These are phyloP conservation scores for Allobates femoralis DNA, from an alignment of 2,797 vertebrate genomes.

Conservation along the genomic window DNA sequence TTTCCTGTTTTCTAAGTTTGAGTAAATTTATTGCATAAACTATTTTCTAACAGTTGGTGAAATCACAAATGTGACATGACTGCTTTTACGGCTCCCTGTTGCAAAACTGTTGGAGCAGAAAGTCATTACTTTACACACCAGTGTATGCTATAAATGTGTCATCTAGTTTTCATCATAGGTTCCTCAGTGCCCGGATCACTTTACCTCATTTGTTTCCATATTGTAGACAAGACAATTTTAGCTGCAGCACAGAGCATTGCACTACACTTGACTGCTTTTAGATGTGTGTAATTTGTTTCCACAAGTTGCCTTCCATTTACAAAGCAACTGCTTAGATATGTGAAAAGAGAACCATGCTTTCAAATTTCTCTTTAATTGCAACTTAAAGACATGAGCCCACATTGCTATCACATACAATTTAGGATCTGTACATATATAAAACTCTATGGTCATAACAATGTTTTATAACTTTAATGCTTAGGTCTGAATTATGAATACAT, in stretches of 20 bases:
- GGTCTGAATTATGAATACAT: neutral
- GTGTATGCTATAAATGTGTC: constrained; percentile 22
- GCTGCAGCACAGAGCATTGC: neutral
- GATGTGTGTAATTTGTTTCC: constrained; percentile 19
- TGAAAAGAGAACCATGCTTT: neutral
- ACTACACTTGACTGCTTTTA: constrained; percentile 15
- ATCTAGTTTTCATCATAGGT: constrained; percentile 31
- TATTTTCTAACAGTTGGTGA: constrained; percentile 8
- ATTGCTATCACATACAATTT: neutral
- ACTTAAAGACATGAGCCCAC: neutral
- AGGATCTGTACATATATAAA: neutral
- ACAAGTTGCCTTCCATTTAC: neutral
- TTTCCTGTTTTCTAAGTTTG: neutral
- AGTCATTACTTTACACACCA: constrained; percentile 22
- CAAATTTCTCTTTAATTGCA: neutral
- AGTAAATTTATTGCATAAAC: constrained; percentile 12
- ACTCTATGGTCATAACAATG: neutral
- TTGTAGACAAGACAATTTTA: constrained; percentile 31
- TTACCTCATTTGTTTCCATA: constrained; percentile 27
- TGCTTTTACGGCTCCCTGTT: constrained; percentile 19
- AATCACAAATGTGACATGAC: constrained; percentile 1
- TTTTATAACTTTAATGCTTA: neutral
- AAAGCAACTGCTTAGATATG: neutral
- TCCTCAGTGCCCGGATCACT: constrained; percentile 17
- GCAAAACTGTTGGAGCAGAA: constrained; percentile 45